A percentile compares a stretch with the other conserved stretches of the same genome.
These are phyloP conservation scores for Lordiphosa collinella DNA, from an alignment of 1,140 invertebrate genomes.

Conservation along the genomic window DNA sequence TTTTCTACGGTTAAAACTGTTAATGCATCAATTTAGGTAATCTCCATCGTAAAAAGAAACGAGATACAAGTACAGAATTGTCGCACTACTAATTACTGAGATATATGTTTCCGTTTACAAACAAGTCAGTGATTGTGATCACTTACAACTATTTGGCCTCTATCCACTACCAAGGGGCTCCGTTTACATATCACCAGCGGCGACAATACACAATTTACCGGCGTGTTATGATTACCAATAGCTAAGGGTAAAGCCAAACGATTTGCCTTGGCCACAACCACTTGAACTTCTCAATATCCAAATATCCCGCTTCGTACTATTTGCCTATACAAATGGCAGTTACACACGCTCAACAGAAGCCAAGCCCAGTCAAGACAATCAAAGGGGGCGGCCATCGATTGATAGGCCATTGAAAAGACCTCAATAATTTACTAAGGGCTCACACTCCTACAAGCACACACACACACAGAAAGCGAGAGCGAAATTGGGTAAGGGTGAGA, in stretches of 20 bases:
- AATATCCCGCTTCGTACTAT: too few relatives aligned
- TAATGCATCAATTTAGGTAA: too few relatives aligned
- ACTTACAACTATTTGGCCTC: neutral
- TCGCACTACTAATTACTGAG: too few relatives aligned
- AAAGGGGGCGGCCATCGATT: constrained; percentile 43
- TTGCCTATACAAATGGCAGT: constrained; percentile 21
- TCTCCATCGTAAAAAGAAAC: too few relatives aligned
- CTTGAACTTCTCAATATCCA: constrained; percentile 21
- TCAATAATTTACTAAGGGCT: constrained; percentile 58
- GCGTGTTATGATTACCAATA: constrained; percentile 34
- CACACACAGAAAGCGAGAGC: too few relatives aligned
- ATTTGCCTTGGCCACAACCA: constrained; percentile 21
- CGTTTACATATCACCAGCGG: constrained; percentile 10
- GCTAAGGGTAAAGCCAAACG: constrained; percentile 22
- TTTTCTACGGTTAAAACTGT: too few relatives aligned
- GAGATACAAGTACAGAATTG: too few relatives aligned
- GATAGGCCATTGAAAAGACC: constrained; percentile 42
- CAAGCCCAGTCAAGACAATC: constrained; percentile 14
- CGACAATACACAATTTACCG: constrained; percentile 30
- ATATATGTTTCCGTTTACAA: too few relatives aligned
- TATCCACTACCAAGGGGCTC: neutral
- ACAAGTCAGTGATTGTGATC: neutral
- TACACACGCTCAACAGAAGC: constrained; percentile 35
- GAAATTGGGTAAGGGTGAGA: too few relatives aligned
- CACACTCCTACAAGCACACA: neutral